These are phyloP conservation scores for Julus scandinavius DNA, from an alignment of 2,888 invertebrate genomes.

Conservation along the genomic window DNA sequence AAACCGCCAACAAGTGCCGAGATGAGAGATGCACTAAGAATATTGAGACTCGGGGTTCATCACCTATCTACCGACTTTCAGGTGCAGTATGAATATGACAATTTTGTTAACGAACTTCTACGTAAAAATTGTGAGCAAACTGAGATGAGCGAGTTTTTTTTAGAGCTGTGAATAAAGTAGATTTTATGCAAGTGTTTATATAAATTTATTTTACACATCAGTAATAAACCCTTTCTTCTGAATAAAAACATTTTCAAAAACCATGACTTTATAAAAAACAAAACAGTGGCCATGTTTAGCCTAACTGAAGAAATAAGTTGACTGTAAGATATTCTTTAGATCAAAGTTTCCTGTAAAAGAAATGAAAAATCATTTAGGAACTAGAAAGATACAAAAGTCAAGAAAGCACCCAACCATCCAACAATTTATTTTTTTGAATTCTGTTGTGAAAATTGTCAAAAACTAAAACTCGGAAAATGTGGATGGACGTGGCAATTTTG, in stretches of 20 bases:
- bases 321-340: slow-evolving; percentile 77
- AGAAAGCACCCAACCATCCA: no score
- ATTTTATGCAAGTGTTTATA: neutral
- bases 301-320: slow-evolving; percentile 88
- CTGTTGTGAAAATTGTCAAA: no score
- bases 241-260: neutral
- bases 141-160: neutral
- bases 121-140: neutral
- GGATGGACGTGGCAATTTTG: no score
- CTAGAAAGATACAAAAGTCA: neutral
- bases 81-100: neutral
- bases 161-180: neutral
- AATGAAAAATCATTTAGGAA: slow-evolving; percentile 46
- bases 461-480: no score
- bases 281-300: neutral
- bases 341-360: slow-evolving; percentile 76
- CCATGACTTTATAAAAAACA: neutral
- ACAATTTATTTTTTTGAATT: no score
- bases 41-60: neutral
- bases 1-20: neutral
- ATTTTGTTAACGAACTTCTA: neutral
- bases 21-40: neutral
- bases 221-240: neutral
- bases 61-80: neutral
- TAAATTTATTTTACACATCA: neutral